These are phyloP conservation scores for Mus caroli DNA, from an alignment of 2,797 vertebrate species.

Conservation along the genomic window DNA sequence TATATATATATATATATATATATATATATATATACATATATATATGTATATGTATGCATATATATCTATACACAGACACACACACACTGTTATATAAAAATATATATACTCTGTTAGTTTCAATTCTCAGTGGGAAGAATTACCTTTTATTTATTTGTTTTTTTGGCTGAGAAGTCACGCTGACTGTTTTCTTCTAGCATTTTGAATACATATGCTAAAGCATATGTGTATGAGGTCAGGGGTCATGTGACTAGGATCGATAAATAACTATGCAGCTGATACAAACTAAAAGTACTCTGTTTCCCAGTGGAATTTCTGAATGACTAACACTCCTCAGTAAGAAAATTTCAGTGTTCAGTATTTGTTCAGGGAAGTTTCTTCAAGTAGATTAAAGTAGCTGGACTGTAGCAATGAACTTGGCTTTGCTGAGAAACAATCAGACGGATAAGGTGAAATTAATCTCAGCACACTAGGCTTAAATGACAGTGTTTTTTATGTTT, in stretches of 20 bases:
- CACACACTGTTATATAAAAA: too few relatives aligned
- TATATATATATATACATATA: too few relatives aligned
- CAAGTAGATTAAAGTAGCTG: neutral
- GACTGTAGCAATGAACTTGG: neutral
- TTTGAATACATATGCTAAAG: neutral
- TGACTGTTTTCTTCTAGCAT: neutral
- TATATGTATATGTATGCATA: too few relatives aligned
- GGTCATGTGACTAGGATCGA: neutral
- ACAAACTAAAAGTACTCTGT: neutral
- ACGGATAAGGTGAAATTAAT: fast-evolving
- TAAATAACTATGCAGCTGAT: neutral
- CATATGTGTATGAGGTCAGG: neutral
- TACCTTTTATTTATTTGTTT: neutral
- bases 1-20: too few relatives aligned
- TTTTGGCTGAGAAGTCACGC: neutral
- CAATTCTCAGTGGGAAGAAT: neutral
- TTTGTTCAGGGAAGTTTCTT: neutral
- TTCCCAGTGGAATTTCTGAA: neutral
- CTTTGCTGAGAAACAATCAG: neutral
- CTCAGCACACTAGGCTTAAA: neutral
- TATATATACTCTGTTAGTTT: too few relatives aligned
- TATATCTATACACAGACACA: too few relatives aligned
- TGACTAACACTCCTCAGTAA: neutral
- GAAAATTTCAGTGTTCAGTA: neutral
- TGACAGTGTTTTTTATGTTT: neutral